Conservation (phyloP, 2,888 invertebrate genomes). For the Melanchra persicariae region DNA sequence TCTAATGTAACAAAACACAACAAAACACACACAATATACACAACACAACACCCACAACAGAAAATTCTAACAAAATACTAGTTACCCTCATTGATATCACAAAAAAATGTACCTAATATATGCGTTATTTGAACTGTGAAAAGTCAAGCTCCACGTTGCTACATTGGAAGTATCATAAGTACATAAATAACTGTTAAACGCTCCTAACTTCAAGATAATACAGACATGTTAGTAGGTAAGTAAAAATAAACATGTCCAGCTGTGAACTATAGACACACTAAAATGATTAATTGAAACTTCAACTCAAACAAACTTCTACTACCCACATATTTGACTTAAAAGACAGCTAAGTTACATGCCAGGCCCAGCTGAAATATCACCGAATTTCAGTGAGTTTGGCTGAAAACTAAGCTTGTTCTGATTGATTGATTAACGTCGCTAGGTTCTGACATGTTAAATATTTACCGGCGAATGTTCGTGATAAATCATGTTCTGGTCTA, state of each 20-base stretch:
- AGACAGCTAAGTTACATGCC: background rate
- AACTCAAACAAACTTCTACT: background rate
- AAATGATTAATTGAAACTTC: constrained; percentile 21
- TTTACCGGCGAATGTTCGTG: constrained; percentile 50
- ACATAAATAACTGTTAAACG: too few relatives aligned
- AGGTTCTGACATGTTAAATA: constrained; percentile 62
- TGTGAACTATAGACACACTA: background rate
- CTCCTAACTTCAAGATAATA: too few relatives aligned
- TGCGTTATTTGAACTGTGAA: too few relatives aligned
- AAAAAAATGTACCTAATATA: too few relatives aligned
- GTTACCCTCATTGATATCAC: too few relatives aligned
- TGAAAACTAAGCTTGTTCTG: constrained; percentile 45
- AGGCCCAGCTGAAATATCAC: constrained; percentile 44
- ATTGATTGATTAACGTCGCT: constrained; percentile 62
- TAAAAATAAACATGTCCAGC: background rate
- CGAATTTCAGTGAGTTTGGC: constrained; percentile 25
- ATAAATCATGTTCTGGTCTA: constrained; percentile 59
- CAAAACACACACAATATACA: too few relatives aligned
- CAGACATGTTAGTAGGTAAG: too few relatives aligned
- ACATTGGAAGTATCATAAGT: too few relatives aligned
- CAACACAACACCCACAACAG: too few relatives aligned
- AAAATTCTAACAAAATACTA: too few relatives aligned
- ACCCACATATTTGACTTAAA: constrained; percentile 6
- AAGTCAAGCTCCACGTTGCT: too few relatives aligned
- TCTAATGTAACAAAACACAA: too few relatives aligned